phyloP scores from a whole-genome alignment of 2,113 vertebrate species.

The Perognathus longimembris region DNA sequence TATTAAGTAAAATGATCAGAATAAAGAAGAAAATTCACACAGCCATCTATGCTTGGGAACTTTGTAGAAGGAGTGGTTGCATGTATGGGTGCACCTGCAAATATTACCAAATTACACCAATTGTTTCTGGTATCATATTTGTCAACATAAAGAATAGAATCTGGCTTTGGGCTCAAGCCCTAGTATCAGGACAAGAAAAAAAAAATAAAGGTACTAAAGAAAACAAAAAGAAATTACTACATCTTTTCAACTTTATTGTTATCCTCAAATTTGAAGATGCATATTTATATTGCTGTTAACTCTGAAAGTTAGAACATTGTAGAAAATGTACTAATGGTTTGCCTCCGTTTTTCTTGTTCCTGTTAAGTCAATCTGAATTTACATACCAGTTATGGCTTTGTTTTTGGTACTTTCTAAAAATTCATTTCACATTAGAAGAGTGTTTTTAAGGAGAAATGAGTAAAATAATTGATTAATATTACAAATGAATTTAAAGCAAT shows the following conservation, averaged over 20 bases:
- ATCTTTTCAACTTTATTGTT: no score
- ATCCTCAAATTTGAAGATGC: neutral
- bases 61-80: fast-evolving
- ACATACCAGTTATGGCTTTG: neutral
- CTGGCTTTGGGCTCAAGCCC: neutral
- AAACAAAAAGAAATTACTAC: no score
- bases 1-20: neutral
- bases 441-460: neutral
- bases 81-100: neutral
- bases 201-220: no score
- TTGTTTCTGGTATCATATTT: neutral
- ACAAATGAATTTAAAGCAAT: neutral
- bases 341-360: neutral
- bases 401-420: neutral
- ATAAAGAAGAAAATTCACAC: fast-evolving
- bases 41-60: fast-evolving
- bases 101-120: neutral
- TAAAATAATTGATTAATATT: neutral
- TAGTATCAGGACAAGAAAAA: no score
- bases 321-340: neutral
- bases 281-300: neutral
- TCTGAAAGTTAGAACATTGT: neutral
- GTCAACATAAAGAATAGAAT: neutral
- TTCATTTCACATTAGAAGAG: neutral
- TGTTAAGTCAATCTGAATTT: neutral